phyloP scores from a whole-genome alignment of 2,797 vertebrate species.

The Poeciliopsis turneri region DNA sequence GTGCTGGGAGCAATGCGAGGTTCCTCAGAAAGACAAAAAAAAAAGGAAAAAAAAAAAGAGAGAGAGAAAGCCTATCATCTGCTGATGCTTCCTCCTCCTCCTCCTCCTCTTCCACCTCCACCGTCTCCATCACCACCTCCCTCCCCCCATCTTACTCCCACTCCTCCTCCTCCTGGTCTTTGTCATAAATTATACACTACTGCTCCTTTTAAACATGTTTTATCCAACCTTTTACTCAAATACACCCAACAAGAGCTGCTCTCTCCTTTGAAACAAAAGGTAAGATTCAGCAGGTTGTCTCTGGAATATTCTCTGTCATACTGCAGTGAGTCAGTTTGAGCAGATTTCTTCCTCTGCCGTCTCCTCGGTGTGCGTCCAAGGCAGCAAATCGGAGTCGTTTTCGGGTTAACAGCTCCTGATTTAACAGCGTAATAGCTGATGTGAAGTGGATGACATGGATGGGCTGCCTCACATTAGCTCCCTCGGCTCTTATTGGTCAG shows the following conservation, averaged over 20 bases:
- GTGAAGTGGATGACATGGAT: conserved; percentile 36
- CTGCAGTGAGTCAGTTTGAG: conserved; percentile 86
- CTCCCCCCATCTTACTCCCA: conserved; percentile 12
- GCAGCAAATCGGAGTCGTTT: conserved; percentile 30
- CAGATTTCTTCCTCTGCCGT: conserved; percentile 42
- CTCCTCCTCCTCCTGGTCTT: conserved; percentile 14
- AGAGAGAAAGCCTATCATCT: conserved; percentile 34
- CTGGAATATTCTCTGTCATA: conserved; percentile 99
- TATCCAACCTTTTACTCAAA: conserved; percentile 2
- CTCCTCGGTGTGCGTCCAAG: not conserved
- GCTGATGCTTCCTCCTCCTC: conserved; percentile 22
- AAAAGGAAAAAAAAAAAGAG: too few relatives aligned
- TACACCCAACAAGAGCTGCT: conserved; percentile 35
- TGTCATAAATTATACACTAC: conserved; percentile 44
- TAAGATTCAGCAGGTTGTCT: conserved; percentile 92
- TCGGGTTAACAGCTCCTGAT: conserved; percentile 24
- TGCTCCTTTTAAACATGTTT: conserved; percentile 4
- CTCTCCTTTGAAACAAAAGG: conserved; percentile 82
- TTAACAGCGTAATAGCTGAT: conserved; percentile 23
- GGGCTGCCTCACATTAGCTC: conserved; percentile 39
- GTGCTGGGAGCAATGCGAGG: conserved; percentile 63
- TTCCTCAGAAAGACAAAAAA: conserved; percentile 42
- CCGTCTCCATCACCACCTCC: conserved; percentile 14
- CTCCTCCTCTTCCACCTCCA: conserved; percentile 8
- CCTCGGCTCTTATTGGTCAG: conserved; percentile 36